Evolutionary conservation across 2,113 vertebrate genomes (phyloP), one percentile per base, ranked within the genome.

Genomic region (Orientallactaga bullata): DNA sequence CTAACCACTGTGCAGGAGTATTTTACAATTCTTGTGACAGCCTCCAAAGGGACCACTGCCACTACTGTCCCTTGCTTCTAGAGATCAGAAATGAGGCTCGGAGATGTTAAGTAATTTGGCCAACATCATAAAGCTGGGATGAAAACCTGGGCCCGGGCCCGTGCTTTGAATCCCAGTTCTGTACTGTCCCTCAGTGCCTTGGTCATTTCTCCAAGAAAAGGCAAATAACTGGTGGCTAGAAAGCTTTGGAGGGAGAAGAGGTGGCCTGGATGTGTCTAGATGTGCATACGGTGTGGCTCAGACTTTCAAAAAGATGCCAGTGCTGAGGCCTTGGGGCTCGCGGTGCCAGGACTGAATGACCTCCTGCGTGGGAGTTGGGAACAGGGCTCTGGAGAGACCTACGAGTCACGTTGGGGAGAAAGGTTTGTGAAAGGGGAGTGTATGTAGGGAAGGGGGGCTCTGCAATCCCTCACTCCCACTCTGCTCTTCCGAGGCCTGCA

Each of bases 201-300:
- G 0, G 7, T 26, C 30, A 7, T 3, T 18, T 35, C 37, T 17
- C 30, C n/a, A 13, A 28, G 18, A 13, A 24, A 42, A 16, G 28
- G 13, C 32, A 10, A 11, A 5, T 4, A 2, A 0, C 37, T 39
- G 8, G 30, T 58, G 68, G 18, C 12, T n/a, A 28, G 58, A 17
- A 11, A 35, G n/a, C 68, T 1, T 3, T 28, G 39, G 61, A 30
- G 11, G 51, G 24, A 61, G 23, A 16, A 47, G 73, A 82, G 24
- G 66, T 0, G 21, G 8, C 9, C 39, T 0, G 0, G 32, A 13
- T 6, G 21, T 3, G 30, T 20, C 1, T 35, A 2, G 58, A 23
- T 0, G 37, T 7, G 3, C 3, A 18, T 1, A 16, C 13, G 2
- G 11, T 35, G 30, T 0, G 15, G 21, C 8, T 13, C 24, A 18